phyloP scores from a whole-genome alignment of 2,888 invertebrate genomes.

The Rotaria sp. region DNA sequence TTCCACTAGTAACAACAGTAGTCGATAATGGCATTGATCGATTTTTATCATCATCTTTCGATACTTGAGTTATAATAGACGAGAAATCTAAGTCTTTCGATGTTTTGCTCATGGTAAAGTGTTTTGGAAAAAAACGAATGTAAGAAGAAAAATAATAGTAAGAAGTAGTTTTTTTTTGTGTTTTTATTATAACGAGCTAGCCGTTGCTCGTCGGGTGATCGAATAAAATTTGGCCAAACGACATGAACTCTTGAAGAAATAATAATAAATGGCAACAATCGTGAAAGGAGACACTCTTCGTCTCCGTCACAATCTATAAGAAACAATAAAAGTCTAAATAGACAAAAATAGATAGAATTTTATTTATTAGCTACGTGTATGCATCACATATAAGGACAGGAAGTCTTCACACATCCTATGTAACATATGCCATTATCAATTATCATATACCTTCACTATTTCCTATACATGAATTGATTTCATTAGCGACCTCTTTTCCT shows the following conservation, averaged over 20 bases:
- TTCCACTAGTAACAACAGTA: not conserved
- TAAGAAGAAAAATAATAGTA: not conserved
- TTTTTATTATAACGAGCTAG: not conserved
- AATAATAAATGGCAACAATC: not conserved
- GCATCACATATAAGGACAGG: not conserved
- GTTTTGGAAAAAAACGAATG: not conserved
- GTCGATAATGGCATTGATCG: not conserved
- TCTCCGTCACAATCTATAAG: not conserved
- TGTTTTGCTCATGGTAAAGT: not conserved
- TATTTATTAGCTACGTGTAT: not conserved
- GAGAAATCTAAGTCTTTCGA: not conserved
- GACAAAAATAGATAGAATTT: not conserved
- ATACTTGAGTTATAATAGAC: not conserved
- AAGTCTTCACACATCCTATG: not conserved
- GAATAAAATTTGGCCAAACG: not conserved
- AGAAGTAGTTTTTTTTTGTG: too few species aligned
- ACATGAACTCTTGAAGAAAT: not conserved
- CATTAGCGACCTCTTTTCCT: not conserved
- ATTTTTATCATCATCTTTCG: not conserved
- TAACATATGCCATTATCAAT: not conserved
- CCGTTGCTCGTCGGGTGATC: conserved; percentile 13
- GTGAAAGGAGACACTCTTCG: not conserved
- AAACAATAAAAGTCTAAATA: not conserved
- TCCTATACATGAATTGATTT: not conserved
- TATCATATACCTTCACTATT: not conserved